Evolutionary conservation across 2,113 vertebrate species (phyloP).

Genomic region (Aix galericulata): DNA sequence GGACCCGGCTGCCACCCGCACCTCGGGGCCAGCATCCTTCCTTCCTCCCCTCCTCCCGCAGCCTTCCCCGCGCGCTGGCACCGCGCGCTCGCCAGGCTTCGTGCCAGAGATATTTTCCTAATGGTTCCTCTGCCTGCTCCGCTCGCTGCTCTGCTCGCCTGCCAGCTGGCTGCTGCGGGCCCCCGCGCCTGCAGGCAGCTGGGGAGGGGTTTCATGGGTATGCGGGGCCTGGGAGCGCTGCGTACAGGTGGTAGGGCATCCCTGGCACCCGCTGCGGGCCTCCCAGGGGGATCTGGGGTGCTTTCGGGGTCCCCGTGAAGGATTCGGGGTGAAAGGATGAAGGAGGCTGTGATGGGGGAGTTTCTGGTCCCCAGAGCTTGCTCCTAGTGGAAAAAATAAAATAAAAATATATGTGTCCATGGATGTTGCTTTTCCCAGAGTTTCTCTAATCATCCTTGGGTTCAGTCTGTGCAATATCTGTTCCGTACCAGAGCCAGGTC

Average conservation of each 20-base stretch:
- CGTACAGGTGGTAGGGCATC: constrained; percentile 26
- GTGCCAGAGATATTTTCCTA: constrained; percentile 42
- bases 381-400: neutral
- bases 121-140: constrained; percentile 33
- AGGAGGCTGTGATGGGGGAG: neutral
- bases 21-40: neutral
- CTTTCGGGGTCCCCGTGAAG: neutral
- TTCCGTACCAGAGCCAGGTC: neutral
- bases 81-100: neutral
- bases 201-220: constrained; percentile 31
- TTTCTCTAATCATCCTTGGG: neutral
- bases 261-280: neutral
- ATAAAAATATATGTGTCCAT: no score
- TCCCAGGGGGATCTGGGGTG: neutral
- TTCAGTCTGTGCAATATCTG: neutral
- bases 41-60: neutral
- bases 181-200: constrained; percentile 23
- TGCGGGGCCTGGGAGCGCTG: neutral
- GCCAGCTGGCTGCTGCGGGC: constrained; percentile 62
- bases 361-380: neutral
- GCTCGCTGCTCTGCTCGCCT: neutral
- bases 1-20: neutral
- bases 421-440: neutral
- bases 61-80: constrained; percentile 4
- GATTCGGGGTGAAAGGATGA: neutral